Evolutionary conservation across 2,888 invertebrate species (phyloP), one percentile per base, ranked within the genome.

Genomic region (Gisinianus flammeolus): DNA sequence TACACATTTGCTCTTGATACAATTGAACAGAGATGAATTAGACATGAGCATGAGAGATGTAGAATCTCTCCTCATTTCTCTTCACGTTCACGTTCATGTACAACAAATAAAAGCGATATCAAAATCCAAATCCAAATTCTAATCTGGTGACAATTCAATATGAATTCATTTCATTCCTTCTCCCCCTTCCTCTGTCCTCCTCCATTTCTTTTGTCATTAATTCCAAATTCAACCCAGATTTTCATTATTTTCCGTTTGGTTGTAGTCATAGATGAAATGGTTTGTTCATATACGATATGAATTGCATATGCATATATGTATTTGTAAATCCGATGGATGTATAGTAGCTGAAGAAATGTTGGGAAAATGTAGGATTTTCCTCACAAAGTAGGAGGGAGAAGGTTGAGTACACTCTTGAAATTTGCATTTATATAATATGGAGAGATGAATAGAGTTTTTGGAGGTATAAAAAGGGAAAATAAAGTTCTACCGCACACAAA

Each of bases 341-440:
- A n/a, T n/a, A n/a, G n/a, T n/a, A n/a, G n/a, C n/a, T n/a, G n/a
- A n/a, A n/a, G n/a, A n/a, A n/a, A n/a, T n/a, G n/a, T n/a, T n/a
- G n/a, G n/a, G n/a, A n/a, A n/a, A n/a, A n/a, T n/a, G 44, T 44
- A 54, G 54, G 54, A 54, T 44, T 6, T 44, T 44, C 44, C 44
- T 10, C 8, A 54, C 16, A 16, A 16, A 54, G 5, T 12, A 54
- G 6, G n/a, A n/a, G n/a, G n/a, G n/a, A n/a, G n/a, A n/a, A 54
- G 54, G 54, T 54, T 54, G 44, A 44, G 44, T 44, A 44, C 6
- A 54, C 54, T 54, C 54, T 8, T 54, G 54, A 54, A 54, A 54
- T 54, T 54, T 54, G 16, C 54, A 54, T 54, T 54, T 54, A 54
- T 54, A 54, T 54, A 54, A 54, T 54, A 54, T 54, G 54, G 16